These are phyloP conservation scores for Hylomyscus alleni DNA, from an alignment of 2,797 vertebrate species.

Conservation along the genomic window DNA sequence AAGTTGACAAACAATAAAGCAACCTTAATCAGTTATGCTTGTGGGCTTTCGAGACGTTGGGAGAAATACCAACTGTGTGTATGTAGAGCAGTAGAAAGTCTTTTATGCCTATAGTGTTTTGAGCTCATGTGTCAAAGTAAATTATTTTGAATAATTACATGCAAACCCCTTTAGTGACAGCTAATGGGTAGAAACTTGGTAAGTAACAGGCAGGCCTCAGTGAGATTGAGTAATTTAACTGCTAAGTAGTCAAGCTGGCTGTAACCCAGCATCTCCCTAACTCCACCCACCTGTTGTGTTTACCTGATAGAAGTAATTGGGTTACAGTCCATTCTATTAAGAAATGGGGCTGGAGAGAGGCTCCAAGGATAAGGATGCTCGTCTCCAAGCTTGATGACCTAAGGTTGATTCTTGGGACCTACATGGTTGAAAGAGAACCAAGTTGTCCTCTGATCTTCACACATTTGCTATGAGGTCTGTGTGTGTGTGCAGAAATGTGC, in stretches of 20 bases:
- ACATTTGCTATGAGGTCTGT: neutral
- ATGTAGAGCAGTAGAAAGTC: neutral
- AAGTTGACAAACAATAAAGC: slow-evolving; percentile 29
- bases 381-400: neutral
- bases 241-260: slow-evolving; percentile 28
- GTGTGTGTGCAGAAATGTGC: neutral
- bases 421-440: neutral
- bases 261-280: slow-evolving; percentile 21
- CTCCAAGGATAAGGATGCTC: neutral
- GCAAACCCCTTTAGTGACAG: slow-evolving; percentile 30
- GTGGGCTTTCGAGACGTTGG: slow-evolving; percentile 39
- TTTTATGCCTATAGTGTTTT: slow-evolving; percentile 28
- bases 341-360: neutral
- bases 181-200: slow-evolving; percentile 14
- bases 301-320: neutral
- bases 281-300: neutral
- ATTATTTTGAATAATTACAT: slow-evolving; percentile 54
- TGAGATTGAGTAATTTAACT: slow-evolving; percentile 35
- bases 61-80: slow-evolving; percentile 23
- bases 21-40: slow-evolving; percentile 24
- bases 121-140: slow-evolving; percentile 31
- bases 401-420: neutral
- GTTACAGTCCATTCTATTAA: neutral
- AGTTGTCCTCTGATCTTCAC: neutral
- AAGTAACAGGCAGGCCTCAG: slow-evolving; percentile 22